Evolutionary conservation across 2,797 vertebrate genomes (phyloP).

Genomic region (Ceryle rudis): DNA sequence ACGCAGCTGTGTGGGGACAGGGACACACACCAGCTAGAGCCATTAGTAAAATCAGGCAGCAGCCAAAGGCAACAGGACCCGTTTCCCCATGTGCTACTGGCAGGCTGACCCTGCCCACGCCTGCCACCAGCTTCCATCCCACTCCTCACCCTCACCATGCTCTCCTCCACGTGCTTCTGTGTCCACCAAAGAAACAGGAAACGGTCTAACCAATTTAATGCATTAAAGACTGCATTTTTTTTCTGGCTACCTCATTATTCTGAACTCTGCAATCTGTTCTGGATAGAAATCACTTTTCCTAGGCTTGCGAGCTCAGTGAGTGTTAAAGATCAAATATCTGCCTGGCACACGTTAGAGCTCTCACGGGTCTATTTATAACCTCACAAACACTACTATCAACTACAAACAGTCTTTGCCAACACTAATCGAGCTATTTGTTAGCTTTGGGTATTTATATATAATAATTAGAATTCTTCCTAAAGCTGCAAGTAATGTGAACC

Average conservation of each 20-base stretch:
- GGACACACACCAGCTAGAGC: not conserved
- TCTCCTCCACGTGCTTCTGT: too few species aligned
- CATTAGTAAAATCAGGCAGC: not conserved
- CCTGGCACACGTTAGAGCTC: not conserved
- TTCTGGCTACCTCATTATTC: not conserved
- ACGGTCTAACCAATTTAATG: not conserved
- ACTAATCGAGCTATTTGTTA: conserved; percentile 51
- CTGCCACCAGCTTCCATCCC: accelerated
- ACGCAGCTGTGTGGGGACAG: not conserved
- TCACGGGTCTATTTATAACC: conserved; percentile 26
- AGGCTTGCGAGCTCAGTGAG: not conserved
- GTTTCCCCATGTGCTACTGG: accelerated
- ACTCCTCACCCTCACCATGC: accelerated
- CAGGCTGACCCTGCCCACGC: not conserved
- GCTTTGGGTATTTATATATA: conserved; percentile 48
- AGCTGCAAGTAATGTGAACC: conserved; percentile 8
- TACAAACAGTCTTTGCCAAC: not conserved
- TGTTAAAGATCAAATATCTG: conserved; percentile 20
- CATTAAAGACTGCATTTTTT: not conserved
- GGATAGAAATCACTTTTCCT: not conserved
- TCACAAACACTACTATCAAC: not conserved
- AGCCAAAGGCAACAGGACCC: accelerated
- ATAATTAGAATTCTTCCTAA: conserved; percentile 60
- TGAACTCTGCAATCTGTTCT: not conserved
- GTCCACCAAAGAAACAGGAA: too few species aligned